Evolutionary conservation across 2,888 invertebrate species (phyloP).

Genomic region (Petrolisthes cinctipes): DNA sequence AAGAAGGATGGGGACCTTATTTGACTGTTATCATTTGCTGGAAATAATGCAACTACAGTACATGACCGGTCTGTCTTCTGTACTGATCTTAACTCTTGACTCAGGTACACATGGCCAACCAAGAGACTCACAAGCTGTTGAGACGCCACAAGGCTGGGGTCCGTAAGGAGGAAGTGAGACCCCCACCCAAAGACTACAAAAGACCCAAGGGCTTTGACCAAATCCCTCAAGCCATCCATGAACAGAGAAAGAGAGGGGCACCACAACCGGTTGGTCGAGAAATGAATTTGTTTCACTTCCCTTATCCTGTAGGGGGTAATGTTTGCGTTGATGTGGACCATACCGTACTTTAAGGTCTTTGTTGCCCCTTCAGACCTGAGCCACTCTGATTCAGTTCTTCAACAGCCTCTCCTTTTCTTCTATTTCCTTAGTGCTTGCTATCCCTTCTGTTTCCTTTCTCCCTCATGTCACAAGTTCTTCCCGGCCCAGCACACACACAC

Average conservation of each 20-base stretch:
- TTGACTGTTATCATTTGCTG: no score
- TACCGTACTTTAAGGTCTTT: not conserved
- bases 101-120: slow-evolving; percentile 78
- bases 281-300: not conserved
- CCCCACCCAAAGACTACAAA: slow-evolving; percentile 75
- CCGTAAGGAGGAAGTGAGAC: slow-evolving; percentile 73
- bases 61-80: not conserved
- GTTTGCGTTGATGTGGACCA: not conserved
- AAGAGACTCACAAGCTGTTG: slow-evolving; percentile 78
- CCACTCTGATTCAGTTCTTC: no score
- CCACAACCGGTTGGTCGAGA: slow-evolving; percentile 35
- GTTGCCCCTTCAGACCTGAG: no score
- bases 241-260: slow-evolving; percentile 57
- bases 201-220: slow-evolving; percentile 77
- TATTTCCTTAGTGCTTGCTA: no score
- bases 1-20: no score
- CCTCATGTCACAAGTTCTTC: no score
- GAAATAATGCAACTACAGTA: no score
- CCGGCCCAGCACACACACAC: no score
- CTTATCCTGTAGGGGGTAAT: not conserved
- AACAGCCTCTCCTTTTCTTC: no score
- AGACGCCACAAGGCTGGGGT: slow-evolving; percentile 77
- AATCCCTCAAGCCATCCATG: slow-evolving; percentile 73
- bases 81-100: slow-evolving; percentile 18
- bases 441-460: no score